Base-by-base conservation (phyloP, 2,888 invertebrate species). In the Carcina quercana region DNA sequence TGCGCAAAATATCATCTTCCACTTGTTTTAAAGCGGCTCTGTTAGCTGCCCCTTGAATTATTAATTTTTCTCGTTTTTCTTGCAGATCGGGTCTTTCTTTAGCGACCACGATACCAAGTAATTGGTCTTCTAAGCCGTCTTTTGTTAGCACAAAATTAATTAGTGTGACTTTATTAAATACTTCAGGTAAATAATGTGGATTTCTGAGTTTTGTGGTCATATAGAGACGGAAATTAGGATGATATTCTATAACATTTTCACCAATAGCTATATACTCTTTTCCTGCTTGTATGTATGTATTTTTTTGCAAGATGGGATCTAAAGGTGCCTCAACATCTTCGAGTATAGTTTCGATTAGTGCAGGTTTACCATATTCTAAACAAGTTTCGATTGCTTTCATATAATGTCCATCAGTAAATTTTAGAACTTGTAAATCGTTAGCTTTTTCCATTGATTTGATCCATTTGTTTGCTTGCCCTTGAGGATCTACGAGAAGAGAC, bases 1-100 rank as follows among this genome's bases (percentile, higher is more conserved):
- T 96, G 53, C 90, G 88, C 28, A 97, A 79, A 50, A 97, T 96
- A 71, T 91, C 92, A 60, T 96, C 94, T 75, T 97, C 96, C 13
- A 94, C 92, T 64, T 93, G 89, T 57, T 94, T 91, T 21, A 97
- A 70, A 2, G 92, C 91, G 34, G 91, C 88, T 59, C 89, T 90
- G 65, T 97, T 96, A 29, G 89, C 88, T 5, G 94, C 94, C 47
- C 91, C 87, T 67, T 93, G 90, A 2, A 93, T 85, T 32, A 94
- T 92, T 25, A 95, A 67, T 32, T 90, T 89, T 71, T 93, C 92
- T 46, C 93, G 85, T 61, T 92, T 90, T 59, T 92, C 89, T 74
- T 94, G 93, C 35, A 95, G 82, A 56, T 94, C 94, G 2, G 94
- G 94, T 42, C 91, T 87, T 71, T 94, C 94, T 66, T 93, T 92